Base-by-base conservation (phyloP, 2,113 vertebrate genomes). In the Sporophila hypoxantha region DNA sequence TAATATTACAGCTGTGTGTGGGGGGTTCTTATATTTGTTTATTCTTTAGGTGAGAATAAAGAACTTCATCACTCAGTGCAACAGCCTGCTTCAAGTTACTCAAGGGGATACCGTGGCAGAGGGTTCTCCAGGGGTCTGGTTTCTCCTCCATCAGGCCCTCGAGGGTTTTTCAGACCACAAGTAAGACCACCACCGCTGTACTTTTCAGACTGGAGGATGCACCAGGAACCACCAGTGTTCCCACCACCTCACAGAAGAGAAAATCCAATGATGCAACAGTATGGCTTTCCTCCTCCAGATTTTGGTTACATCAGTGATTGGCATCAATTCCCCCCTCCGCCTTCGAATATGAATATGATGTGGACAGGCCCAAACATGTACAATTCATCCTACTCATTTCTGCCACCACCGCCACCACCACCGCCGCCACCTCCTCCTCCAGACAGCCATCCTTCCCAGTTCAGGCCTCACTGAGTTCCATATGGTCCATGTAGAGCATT, bases 311-410 rank as follows among this genome's bases (percentile, higher is more conserved):
- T 60, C 71, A 76, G 29, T 34, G 67, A 92, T 2, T 11, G 94
- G 60, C 90, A 84, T 39, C 92, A 59, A 2, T 94, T 90, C 15
- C 64, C 69, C 52, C 93, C 94, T 65, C 85, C 59, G 0, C 73
- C 75, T 78, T 60, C 95, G 41, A 60, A 92, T 60, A 32, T 78
- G 11, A 93, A 82, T 65, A 77, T 95, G 94, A 67, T 90, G 11
- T 98, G 97, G 97, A 39, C 94, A 29, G 81, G 73, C 19, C 90
- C 79, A 3, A 93, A 90, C 12, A 23, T 53, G 14, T 87, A 95
- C 27, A 94, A 82, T 36, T 69, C 93, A 2, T 61, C 93, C 1
- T 96, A 95, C 68, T 66, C 94, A 2, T 82, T 89, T 69, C 10
- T 91, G 11, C 88, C 68, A 0, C 95, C 94, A 0, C 92, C 9